These are phyloP conservation scores for Gyrodactylus bullatarudis DNA, from an alignment of 1,140 invertebrate genomes.

Conservation along the genomic window DNA sequence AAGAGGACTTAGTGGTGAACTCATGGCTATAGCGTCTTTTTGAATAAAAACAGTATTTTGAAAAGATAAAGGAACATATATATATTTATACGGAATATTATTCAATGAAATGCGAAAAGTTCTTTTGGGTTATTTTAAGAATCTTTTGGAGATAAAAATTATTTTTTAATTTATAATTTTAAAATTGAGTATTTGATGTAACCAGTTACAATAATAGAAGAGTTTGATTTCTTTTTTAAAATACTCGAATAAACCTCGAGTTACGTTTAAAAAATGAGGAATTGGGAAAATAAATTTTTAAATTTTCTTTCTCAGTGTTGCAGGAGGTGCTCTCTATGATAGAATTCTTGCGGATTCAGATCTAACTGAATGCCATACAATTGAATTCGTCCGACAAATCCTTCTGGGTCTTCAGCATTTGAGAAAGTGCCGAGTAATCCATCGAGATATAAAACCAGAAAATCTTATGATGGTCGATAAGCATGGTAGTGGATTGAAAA, in stretches of 20 bases:
- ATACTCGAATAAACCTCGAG: neutral
- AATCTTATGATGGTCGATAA: constrained; percentile 50
- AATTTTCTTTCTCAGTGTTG: neutral
- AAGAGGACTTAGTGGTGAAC: too few relatives aligned
- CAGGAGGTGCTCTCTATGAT: neutral
- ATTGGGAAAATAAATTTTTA: neutral
- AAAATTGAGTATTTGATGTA: too few relatives aligned
- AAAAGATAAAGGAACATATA: too few relatives aligned
- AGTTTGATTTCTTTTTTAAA: neutral
- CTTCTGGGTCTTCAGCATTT: constrained; percentile 64
- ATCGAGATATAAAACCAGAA: constrained; percentile 97
- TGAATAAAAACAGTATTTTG: too few relatives aligned
- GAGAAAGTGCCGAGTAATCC: constrained; percentile 72
- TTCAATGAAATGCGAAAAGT: too few relatives aligned
- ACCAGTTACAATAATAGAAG: too few relatives aligned
- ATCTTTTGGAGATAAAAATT: too few relatives aligned
- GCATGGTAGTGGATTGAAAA: neutral
- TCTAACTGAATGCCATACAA: neutral
- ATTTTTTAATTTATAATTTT: too few relatives aligned
- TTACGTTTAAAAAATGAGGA: too few relatives aligned
- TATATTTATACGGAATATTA: too few relatives aligned
- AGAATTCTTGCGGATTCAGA: neutral
- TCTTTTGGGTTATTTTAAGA: too few relatives aligned
- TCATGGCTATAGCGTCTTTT: too few relatives aligned
- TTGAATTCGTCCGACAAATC: constrained; percentile 16